Base-by-base conservation (phyloP, 2,888 invertebrate species). In the Spisula subtruncata region DNA sequence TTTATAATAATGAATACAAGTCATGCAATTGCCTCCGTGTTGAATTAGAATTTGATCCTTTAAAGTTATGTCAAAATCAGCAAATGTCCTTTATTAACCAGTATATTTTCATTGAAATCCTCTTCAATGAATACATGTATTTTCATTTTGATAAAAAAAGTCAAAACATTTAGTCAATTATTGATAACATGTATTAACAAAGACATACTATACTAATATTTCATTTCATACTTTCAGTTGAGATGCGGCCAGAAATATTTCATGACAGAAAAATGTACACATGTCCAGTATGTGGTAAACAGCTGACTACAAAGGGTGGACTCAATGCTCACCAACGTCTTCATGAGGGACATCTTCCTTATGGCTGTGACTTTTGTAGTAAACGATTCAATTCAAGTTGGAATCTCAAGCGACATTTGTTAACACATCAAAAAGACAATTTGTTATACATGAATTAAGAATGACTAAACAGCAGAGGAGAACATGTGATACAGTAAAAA, bases 341-440 rank as follows among this genome's bases (percentile, higher is more conserved):
- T 12, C 80, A 80, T 16, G n/a, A 14, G 2, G 80, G 80, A 80
- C 14, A 46, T 18, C 46, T 80, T 25, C 80, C 80, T 0, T 80
- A 80, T 20, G 32, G 14, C 16, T 80, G 80, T 48, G n/a, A 35
- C n/a, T 16, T 32, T 6, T 80, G 80, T 46, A 32, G 20, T 41
- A 80, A 80, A 48, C 80, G 80, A 18, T 80, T 80, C n/a, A 80
- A 80, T n/a, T 46, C 80, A 2, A 35, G 8, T 12, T 80, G 80
- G 80, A 80, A 80, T 80, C n/a, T 80, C 8, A 80, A 80, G 18
- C n/a, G 80, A 29, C 80, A 80, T 25, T 16, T 6, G 18, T 46
- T 80, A 80, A 46, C 41, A n/a, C n/a, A 60, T 60, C n/a, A 18
- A 20, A 60, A 20, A 20, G 25, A 60, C 41, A 41, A 8, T 41